phyloP scores from a whole-genome alignment of 2,113 vertebrate genomes.

The Ammodytes marinus region DNA sequence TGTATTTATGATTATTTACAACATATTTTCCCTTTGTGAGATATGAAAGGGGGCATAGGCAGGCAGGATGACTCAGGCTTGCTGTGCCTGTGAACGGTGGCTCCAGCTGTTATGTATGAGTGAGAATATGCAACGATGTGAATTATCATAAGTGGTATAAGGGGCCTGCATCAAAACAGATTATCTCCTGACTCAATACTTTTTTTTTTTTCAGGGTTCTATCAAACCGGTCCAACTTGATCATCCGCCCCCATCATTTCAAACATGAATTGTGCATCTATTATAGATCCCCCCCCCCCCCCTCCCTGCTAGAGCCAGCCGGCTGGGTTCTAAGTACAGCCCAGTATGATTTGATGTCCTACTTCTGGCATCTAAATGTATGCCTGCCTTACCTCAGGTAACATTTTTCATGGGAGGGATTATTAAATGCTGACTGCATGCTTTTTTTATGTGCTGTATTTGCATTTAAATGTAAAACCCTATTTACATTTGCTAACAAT shows the following conservation, averaged over 20 bases:
- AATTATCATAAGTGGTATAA: conserved; percentile 60
- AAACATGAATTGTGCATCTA: conserved; percentile 56
- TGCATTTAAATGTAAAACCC: conserved; percentile 73
- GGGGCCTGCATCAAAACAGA: conserved; percentile 53
- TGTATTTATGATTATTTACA: not conserved
- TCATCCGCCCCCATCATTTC: conserved; percentile 43
- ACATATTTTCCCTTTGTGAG: conserved; percentile 33
- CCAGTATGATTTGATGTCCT: conserved; percentile 43
- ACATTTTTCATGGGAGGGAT: conserved; percentile 71
- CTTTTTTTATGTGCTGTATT: conserved; percentile 54
- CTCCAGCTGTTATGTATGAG: conserved; percentile 42
- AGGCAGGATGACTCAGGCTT: conserved; percentile 13
- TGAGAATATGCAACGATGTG: conserved; percentile 26
- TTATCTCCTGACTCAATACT: conserved; percentile 62
- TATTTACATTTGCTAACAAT: conserved; percentile 78
- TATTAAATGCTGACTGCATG: conserved; percentile 71
- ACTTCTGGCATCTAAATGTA: conserved; percentile 47
- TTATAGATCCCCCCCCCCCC: conserved; percentile 17
- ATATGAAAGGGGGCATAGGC: conserved; percentile 38
- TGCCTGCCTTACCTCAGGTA: conserved; percentile 21
- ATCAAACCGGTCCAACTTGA: conserved; percentile 54
- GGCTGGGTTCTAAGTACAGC: conserved; percentile 13
- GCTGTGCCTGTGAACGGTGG: conserved; percentile 29
- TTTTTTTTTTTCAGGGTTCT: conserved; percentile 49
- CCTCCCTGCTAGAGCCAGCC: not conserved